phyloP scores from a whole-genome alignment of 2,797 vertebrate genomes.

The Capromys pilorides region DNA sequence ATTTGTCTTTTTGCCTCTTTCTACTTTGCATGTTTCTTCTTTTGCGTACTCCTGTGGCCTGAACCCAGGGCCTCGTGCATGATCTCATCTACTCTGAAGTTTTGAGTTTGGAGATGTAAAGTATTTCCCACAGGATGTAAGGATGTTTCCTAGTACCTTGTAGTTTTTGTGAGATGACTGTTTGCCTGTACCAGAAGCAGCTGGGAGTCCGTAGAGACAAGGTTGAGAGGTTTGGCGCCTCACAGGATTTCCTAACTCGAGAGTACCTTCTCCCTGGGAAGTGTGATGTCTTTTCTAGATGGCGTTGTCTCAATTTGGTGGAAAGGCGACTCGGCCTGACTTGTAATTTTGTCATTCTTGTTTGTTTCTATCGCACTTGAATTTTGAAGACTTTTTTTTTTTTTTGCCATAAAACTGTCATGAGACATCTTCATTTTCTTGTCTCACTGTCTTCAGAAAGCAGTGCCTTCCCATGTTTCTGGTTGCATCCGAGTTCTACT shows the following conservation, averaged over 20 bases:
- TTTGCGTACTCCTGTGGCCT: not conserved
- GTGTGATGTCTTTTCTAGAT: not conserved
- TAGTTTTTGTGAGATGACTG: not conserved
- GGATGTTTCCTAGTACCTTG: not conserved
- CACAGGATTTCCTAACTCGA: not conserved
- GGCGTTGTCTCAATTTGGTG: not conserved
- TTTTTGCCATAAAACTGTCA: not conserved
- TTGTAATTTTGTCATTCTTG: not conserved
- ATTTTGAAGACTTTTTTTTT: not conserved
- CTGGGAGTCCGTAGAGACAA: not conserved
- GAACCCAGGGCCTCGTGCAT: not conserved
- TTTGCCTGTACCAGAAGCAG: not conserved
- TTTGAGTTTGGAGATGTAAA: not conserved
- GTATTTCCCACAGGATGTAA: not conserved
- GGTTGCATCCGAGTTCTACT: not conserved
- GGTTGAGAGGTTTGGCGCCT: not conserved
- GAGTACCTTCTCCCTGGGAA: not conserved
- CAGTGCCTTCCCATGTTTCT: not conserved
- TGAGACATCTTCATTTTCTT: not conserved
- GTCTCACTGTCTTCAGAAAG: not conserved
- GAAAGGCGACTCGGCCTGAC: not conserved
- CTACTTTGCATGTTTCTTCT: not conserved
- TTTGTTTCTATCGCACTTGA: not conserved
- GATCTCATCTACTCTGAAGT: not conserved
- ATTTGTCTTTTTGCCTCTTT: constrained; percentile 1